Base-by-base conservation (phyloP, 1,140 invertebrate species). In the Drosophila dunni region DNA sequence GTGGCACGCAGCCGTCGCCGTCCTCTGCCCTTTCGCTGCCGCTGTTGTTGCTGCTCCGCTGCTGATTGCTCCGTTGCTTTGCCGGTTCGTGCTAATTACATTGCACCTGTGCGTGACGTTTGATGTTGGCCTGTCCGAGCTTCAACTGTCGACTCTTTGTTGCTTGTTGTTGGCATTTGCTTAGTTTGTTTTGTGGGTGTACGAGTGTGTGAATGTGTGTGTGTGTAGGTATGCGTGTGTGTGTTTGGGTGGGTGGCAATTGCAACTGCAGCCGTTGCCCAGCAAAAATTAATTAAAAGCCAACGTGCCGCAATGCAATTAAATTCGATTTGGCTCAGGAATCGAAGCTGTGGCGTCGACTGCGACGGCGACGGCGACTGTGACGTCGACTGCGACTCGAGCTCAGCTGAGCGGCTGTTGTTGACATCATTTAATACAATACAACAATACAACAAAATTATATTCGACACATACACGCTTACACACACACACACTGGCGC, bases 391-490 rank as follows among this genome's bases (percentile, higher is more conserved):
- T 67, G 54, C 53, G 58, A 58, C 50, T 68, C 51, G 63, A 69
- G 63, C 82, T 86, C 83, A 82, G 82, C 72, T 86, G 80, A 80
- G 71, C 76, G 80, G 85, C 85, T 89, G 85, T 78, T 90, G 79
- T 89, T 89, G 83, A 88, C 83, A 88, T 89, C 83, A 84, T 89
- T 84, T 89, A 88, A 89, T 84, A 89, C 84, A 88, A 89, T 84
- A 89, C 84, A 88, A 89, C 80, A 88, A 83, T 88, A 67, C 83
- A 70, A 69, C 84, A 90, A 78, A 90, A 88, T 89, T 83, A 90
- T 89, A 89, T 90, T 84, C 58, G 63, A 71, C 50, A 70, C 71
- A 81, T 62, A 67, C 42, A 84, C 36, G 62, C 51, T 64, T 46
- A 65, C 63, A 71, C 61, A 48, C 45, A 54, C 57, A 51, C 15